Evolutionary conservation across 2,888 invertebrate genomes (phyloP), one percentile per base, ranked within the genome.

Genomic region (Caradrina kadenii): DNA sequence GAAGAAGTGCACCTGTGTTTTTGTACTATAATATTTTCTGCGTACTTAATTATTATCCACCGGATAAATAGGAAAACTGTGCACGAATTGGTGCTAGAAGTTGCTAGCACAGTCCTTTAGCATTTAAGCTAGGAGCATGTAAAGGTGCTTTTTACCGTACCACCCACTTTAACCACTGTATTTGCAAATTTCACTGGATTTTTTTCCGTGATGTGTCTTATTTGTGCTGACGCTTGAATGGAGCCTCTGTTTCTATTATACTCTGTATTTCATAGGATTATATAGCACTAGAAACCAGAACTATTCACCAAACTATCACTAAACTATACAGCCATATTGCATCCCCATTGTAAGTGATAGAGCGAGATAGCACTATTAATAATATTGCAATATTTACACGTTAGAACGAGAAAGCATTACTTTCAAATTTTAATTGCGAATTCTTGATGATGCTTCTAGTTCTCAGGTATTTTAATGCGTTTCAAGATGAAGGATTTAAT

Each of bases 221-320:
- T n/a, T 73, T 22, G 19, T 54, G 3, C 0, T 45, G 10, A 49
- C 11, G 2, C 0, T 11, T 15, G 6, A 53, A n/a, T 58, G 4
- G 1, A n/a, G 5, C 35, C 45, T 76, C 73, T 77, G 49, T 17
- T 19, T 45, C 5, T 1, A 35, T n/a, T 6, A 19, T 61, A 45
- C 17, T 73, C 52, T 39, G 17, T 61, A 19, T 15, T 22, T 61
- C 45, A 58, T 63, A 50, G 39, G n/a, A 63, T 76, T 55, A 63
- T 6, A 26, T 45, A 21, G 39, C 31, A n/a, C 49, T 63, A 26
- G 42, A 73, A 77, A 53, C 60, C 35, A 76, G 35, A 63, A 53
- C 53, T 42, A 76, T 31, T 42, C 31, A 50, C 52, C 39, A 22
- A 62, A 31, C 54, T 21, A 67, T 63, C 11, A 17, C 39, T 49